Base-by-base conservation (phyloP, 37 sponge, comb jelly and placozoan species). In the Ianthella basta region DNA sequence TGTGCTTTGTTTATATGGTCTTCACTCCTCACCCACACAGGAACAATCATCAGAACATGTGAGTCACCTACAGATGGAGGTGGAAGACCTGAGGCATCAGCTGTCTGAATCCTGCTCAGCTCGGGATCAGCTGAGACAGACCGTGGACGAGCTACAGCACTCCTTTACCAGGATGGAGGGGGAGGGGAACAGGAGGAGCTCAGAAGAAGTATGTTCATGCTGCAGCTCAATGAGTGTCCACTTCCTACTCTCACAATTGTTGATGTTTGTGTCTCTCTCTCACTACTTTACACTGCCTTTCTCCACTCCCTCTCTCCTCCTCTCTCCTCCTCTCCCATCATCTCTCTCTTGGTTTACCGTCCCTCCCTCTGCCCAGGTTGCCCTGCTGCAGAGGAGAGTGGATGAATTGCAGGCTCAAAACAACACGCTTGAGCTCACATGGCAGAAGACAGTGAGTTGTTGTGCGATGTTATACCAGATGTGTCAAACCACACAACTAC, bases 71-170 rank as follows among this genome's bases (percentile, higher is more conserved):
- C 50, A 75, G 53, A 15, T 24, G 37, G 44, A 75, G 10, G 78
- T 75, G 25, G 44, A 21, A 41, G 54, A 53, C 1, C 37, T 75
- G 40, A 50, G 40, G 78, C 25, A 75, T 15, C 78, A 75, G 53
- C 55, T 75, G 20, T 41, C 78, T 75, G 78, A 39, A 24, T 75
- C 78, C 39, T 36, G 37, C 53, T 75, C 54, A 23, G 78, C 78
- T 23, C 20, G 78, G 25, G 78, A 75, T 41, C 78, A 75, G 25
- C 53, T 75, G 25, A 38, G 78, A 41, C 78, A 36, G 44, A 75
- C 78, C 16, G 54, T 75, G 25, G 78, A 75, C 15, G 78, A 75
- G 53, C 78, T 75, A 12, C 78, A 75, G 44, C 44, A 44, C 20
- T 75, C 78, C 21, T 75, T 36, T 3, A 44, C 50, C 50, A 44